These are phyloP conservation scores for Sylvilagus floridanus DNA, from an alignment of 2,797 vertebrate genomes.

Conservation along the genomic window DNA sequence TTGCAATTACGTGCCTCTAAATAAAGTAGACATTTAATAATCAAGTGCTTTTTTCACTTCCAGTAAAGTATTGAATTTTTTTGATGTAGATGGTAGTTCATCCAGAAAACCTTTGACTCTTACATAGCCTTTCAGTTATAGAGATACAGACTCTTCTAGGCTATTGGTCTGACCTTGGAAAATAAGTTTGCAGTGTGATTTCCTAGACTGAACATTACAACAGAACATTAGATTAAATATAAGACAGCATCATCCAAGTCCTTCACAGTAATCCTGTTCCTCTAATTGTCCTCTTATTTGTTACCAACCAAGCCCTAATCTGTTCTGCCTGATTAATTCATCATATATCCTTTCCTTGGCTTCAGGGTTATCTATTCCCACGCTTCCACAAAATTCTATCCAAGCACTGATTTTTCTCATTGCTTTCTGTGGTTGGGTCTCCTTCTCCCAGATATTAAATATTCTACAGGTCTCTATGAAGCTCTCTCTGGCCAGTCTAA, in stretches of 20 bases:
- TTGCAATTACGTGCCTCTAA: conserved; percentile 36
- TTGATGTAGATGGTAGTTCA: conserved; percentile 61
- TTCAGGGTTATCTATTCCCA: background rate
- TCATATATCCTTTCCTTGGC: background rate
- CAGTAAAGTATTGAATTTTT: conserved; percentile 45
- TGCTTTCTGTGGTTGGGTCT: background rate
- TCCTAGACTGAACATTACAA: background rate
- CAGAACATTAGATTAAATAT: conserved; percentile 1
- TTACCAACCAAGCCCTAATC: background rate
- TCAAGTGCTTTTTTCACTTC: conserved; percentile 23
- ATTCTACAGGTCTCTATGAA: background rate
- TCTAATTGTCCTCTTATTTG: background rate
- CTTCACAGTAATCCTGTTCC: background rate
- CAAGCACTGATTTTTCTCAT: background rate
- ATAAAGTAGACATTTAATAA: conserved; percentile 57
- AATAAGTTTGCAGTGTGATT: conserved; percentile 27
- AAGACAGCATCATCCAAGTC: background rate
- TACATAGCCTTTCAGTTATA: conserved; percentile 64
- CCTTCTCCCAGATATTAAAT: background rate
- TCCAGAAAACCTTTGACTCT: conserved; percentile 49
- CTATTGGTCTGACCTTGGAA: conserved; percentile 9
- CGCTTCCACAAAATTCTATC: background rate
- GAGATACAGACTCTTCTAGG: conserved; percentile 24
- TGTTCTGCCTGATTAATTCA: background rate
- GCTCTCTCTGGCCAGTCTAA: background rate